A percentile compares a stretch with the other conserved stretches of the same genome.
Evolutionary conservation across 2,888 invertebrate species (phyloP).

Genomic region (Nymphalis urticae): DNA sequence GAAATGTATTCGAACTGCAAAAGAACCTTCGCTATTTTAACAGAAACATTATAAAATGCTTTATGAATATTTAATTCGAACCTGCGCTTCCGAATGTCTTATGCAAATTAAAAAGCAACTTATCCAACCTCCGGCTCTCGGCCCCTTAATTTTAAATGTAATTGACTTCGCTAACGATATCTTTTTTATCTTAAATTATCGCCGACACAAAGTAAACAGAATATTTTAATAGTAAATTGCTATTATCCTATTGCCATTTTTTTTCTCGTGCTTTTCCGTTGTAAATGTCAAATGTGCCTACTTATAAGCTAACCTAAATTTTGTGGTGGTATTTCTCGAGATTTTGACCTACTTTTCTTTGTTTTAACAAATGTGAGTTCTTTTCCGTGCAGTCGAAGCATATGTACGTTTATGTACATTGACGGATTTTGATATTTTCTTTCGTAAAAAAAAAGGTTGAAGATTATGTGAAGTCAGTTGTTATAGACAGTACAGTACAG

Average conservation of each 20-base stretch:
- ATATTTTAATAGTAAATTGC: constrained; percentile 25
- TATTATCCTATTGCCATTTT: not conserved
- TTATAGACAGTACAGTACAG: too few species aligned
- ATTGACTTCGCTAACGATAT: constrained; percentile 35
- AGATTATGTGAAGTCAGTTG: too few species aligned
- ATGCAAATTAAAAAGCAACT: constrained; percentile 36
- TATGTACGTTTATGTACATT: not conserved
- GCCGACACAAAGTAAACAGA: constrained; percentile 27
- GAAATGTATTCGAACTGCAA: constrained; percentile 1
- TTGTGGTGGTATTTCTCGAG: not conserved
- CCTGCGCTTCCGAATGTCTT: constrained; percentile 29
- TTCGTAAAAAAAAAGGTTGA: not conserved
- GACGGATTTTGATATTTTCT: not conserved
- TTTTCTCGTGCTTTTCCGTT: not conserved
- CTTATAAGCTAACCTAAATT: not conserved
- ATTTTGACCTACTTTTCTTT: constrained; percentile 3
- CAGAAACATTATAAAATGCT: constrained; percentile 9
- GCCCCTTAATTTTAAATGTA: constrained; percentile 34
- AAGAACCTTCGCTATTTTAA: constrained; percentile 10
- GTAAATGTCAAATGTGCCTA: not conserved
- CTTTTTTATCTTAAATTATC: constrained; percentile 32
- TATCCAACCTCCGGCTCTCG: constrained; percentile 30
- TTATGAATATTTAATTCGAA: constrained; percentile 29
- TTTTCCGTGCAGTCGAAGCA: not conserved
- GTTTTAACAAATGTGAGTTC: not conserved